Percentiles rank a stretch among this genome's conserved stretches.
These are phyloP conservation scores for Batillaria attramentaria DNA, from an alignment of 1,140 invertebrate species.

Conservation along the genomic window DNA sequence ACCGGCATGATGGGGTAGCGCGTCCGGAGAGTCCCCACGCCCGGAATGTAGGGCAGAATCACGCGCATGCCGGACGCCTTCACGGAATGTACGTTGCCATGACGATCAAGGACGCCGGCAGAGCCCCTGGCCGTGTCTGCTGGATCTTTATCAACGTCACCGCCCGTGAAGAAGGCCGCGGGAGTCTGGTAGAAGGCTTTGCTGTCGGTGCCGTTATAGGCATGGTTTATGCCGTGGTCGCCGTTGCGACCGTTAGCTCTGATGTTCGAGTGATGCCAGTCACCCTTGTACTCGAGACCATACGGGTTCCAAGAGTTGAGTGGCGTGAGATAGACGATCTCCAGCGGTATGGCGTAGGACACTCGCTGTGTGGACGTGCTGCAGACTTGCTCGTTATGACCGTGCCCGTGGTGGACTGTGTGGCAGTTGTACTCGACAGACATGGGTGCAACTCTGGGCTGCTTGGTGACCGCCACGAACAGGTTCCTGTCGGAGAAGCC, in stretches of 20 bases:
- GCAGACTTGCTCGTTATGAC: no score
- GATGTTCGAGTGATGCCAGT: conserved; percentile 11
- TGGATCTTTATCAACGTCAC: conserved; percentile 26
- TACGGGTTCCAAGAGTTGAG: conserved; percentile 63
- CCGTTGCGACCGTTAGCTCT: conserved; percentile 40
- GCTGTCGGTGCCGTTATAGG: conserved; percentile 53
- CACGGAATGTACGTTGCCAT: conserved; percentile 33
- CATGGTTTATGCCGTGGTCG: conserved; percentile 39
- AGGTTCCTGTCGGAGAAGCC: conserved; percentile 60
- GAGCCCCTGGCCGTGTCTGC: conserved; percentile 6
- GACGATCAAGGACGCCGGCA: conserved; percentile 13
- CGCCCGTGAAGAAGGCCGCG: conserved; percentile 49
- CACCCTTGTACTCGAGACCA: conserved; percentile 37
- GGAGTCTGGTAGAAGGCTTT: conserved; percentile 52
- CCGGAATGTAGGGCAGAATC: conserved; percentile 49
- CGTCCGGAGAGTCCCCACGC: conserved; percentile 49
- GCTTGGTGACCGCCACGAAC: conserved; percentile 56
- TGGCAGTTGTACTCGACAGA: conserved; percentile 22
- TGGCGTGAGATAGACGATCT: conserved; percentile 62
- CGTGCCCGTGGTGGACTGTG: background rate
- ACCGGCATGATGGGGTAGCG: conserved; percentile 61
- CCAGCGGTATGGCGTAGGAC: conserved; percentile 60
- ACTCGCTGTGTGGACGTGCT: conserved; percentile 27
- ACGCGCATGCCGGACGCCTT: conserved; percentile 49
- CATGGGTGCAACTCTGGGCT: conserved; percentile 43